phyloP scores from a whole-genome alignment of 2,113 vertebrate genomes.

The Acanthisitta chloris region DNA sequence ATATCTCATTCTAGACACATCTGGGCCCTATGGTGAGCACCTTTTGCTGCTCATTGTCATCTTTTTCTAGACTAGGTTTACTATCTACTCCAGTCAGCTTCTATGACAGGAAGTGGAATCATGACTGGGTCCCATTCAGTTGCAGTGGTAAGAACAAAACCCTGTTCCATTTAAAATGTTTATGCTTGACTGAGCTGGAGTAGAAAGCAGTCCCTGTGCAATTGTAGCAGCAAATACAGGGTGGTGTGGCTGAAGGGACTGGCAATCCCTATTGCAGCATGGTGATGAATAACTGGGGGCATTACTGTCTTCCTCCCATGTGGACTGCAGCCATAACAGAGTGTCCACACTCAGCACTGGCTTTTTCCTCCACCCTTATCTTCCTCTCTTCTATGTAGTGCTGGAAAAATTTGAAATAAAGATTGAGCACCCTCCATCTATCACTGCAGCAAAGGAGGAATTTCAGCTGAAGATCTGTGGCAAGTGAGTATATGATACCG shows the following conservation, averaged over 20 bases:
- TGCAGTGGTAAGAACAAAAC: background rate
- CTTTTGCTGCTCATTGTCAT: background rate
- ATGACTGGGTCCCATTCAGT: background rate
- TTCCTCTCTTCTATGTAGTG: background rate
- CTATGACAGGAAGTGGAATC: background rate
- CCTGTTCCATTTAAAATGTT: background rate
- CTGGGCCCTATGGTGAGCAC: background rate
- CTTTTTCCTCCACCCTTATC: background rate
- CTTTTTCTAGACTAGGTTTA: background rate
- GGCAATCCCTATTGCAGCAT: background rate
- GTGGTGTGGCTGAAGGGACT: background rate
- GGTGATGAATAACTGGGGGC: background rate
- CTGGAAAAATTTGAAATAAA: background rate
- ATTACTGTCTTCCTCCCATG: background rate
- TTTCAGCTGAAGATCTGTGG: conserved; percentile 8
- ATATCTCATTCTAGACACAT: background rate
- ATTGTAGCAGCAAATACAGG: background rate
- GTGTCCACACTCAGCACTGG: background rate
- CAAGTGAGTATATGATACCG: background rate
- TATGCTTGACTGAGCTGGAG: background rate
- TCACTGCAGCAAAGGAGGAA: background rate
- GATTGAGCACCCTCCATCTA: background rate
- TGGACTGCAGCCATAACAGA: background rate
- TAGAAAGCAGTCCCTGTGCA: background rate
- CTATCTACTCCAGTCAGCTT: background rate